A percentile compares a stretch with the other conserved stretches of the same genome.
Evolutionary conservation across 2,113 vertebrate species (phyloP).

Genomic region (Struthio camelus): DNA sequence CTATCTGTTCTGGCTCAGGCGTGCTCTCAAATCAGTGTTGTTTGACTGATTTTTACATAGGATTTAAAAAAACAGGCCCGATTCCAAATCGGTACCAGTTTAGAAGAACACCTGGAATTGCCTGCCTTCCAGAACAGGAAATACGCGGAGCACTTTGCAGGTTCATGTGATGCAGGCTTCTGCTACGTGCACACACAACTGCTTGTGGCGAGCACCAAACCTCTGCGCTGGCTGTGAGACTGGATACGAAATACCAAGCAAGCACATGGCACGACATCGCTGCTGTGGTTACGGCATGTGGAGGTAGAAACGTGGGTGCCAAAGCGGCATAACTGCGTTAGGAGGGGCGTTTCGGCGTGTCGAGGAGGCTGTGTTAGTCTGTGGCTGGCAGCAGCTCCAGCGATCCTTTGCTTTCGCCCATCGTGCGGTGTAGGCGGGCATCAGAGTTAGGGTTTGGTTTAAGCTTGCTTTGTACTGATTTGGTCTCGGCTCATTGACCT

Average conservation of each 20-base stretch:
- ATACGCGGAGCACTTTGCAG: not conserved
- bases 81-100: not conserved
- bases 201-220: not conserved
- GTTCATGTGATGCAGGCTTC: not conserved
- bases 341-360: accelerated
- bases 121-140: not conserved
- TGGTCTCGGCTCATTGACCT: not conserved
- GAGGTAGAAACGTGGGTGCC: too few species aligned
- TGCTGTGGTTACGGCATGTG: accelerated
- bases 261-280: accelerated
- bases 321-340: not conserved
- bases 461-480: not conserved
- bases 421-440: accelerated
- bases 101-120: not conserved
- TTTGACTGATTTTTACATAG: not conserved
- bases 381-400: not conserved
- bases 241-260: not conserved
- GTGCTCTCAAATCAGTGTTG: not conserved
- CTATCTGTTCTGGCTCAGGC: not conserved
- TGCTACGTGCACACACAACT: not conserved
- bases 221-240: not conserved
- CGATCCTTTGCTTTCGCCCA: not conserved
- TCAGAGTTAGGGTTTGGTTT: not conserved
- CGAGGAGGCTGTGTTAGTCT: not conserved
- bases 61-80: not conserved